A percentile compares a stretch with the other conserved stretches of the same genome.
Conservation (phyloP, 37 sponge, comb jelly and placozoan genomes). For the Beroe ovata region DNA sequence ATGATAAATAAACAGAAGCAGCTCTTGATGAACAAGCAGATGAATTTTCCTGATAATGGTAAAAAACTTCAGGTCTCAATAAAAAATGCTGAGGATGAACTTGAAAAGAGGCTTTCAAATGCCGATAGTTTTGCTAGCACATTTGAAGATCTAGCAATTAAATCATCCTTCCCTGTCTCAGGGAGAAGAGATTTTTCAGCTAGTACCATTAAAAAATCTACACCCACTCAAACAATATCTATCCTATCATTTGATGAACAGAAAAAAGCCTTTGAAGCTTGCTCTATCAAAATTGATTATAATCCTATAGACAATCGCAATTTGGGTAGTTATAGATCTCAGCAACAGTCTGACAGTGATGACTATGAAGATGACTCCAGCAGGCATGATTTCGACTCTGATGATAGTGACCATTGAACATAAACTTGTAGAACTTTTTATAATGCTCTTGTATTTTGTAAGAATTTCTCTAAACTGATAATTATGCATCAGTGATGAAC, state of each 20-base stretch:
- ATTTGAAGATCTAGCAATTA: not conserved
- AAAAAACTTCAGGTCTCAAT: not conserved
- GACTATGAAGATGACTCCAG: not conserved
- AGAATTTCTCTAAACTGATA: too few species aligned
- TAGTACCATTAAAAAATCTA: not conserved
- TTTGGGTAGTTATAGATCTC: not conserved
- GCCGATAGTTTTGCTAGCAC: not conserved
- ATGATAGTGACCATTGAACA: not conserved
- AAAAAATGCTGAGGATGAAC: not conserved
- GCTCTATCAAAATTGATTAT: not conserved
- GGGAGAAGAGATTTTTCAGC: not conserved
- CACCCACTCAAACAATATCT: not conserved
- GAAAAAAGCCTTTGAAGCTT: constrained; percentile 2
- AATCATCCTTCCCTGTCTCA: not conserved
- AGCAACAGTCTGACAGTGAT: not conserved
- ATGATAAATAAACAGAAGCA: not conserved
- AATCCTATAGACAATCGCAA: not conserved
- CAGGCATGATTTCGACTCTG: constrained; percentile 43
- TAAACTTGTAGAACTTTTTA: too few species aligned
- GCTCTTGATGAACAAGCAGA: not conserved
- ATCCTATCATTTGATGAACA: constrained; percentile 19
- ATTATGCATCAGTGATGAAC: too few species aligned
- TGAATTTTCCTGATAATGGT: not conserved
- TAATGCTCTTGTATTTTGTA: too few species aligned
- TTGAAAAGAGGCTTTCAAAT: not conserved